phyloP scores from a whole-genome alignment of 2,113 vertebrate species.

The Ardeotis arabs region DNA sequence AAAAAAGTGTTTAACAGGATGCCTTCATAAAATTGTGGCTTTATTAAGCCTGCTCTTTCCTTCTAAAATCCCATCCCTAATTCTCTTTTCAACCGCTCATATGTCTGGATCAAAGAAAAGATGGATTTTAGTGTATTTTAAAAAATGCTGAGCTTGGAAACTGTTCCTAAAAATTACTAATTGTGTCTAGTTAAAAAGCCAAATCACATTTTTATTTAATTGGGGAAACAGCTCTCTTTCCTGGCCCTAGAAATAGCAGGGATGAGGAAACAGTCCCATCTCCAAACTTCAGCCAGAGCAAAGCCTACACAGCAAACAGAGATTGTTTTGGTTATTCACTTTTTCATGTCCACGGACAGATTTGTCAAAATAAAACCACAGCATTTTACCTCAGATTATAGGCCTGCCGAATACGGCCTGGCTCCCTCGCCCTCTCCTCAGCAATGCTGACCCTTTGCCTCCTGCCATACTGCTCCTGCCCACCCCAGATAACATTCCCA shows the following conservation, averaged over 20 bases:
- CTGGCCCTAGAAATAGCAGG: neutral
- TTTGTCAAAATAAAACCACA: neutral
- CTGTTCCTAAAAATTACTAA: constrained; percentile 14
- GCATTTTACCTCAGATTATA: neutral
- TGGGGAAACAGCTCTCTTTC: neutral
- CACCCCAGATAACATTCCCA: neutral
- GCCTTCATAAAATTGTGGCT: neutral
- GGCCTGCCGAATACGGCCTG: neutral
- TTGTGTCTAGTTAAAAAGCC: neutral
- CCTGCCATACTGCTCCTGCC: neutral
- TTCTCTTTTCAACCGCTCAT: neutral
- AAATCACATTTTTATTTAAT: neutral
- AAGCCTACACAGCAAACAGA: neutral
- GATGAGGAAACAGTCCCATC: neutral
- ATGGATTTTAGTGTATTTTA: constrained; percentile 4
- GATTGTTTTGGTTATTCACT: neutral
- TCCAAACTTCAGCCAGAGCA: neutral
- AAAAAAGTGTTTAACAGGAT: neutral
- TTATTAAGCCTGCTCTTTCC: neutral
- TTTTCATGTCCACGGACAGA: rapidly evolving
- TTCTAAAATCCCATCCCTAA: neutral
- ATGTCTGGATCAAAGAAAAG: constrained; percentile 40
- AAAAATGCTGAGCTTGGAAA: constrained; percentile 36
- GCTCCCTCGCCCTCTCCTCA: neutral
- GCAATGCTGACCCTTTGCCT: neutral